These are phyloP conservation scores for Rhinatrema bivittatum DNA, from an alignment of 2,797 vertebrate genomes.

Conservation along the genomic window DNA sequence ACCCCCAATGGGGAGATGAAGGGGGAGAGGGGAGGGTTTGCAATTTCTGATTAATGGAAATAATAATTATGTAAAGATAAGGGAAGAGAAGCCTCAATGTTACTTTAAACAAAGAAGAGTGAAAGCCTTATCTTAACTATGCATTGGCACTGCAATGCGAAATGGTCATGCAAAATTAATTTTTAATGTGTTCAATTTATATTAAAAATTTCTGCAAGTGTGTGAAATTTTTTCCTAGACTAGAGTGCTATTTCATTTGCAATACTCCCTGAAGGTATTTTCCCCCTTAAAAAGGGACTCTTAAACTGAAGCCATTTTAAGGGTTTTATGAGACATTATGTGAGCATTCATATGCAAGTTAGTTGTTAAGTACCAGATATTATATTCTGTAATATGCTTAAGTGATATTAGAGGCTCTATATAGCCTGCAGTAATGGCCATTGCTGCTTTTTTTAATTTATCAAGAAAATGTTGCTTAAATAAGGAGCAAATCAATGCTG, in stretches of 20 bases:
- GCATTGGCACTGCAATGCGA: constrained; percentile 69
- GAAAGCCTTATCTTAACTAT: constrained; percentile 71
- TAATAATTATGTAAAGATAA: constrained; percentile 67
- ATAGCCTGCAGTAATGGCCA: constrained; percentile 83
- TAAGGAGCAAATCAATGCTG: constrained; percentile 64
- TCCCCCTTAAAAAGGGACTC: constrained; percentile 65
- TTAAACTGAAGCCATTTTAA: constrained; percentile 75
- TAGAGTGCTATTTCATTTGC: constrained; percentile 76
- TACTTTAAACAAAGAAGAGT: constrained; percentile 74
- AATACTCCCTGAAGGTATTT: constrained; percentile 80
- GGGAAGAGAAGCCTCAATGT: constrained; percentile 48
- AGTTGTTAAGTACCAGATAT: constrained; percentile 90
- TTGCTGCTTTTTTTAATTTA: constrained; percentile 76
- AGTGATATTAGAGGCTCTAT: constrained; percentile 76
- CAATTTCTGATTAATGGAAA: constrained; percentile 68
- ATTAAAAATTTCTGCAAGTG: constrained; percentile 79
- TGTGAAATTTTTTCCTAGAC: constrained; percentile 69
- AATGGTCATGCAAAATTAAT: constrained; percentile 80
- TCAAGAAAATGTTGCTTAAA: constrained; percentile 72
- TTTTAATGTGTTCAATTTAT: constrained; percentile 80
- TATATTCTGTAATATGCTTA: constrained; percentile 88
- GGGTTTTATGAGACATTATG: constrained; percentile 89
- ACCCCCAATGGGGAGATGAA: constrained; percentile 54
- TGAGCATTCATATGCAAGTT: constrained; percentile 85
- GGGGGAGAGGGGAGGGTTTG: constrained; percentile 41